Conservation (phyloP, 2,888 invertebrate genomes). For the Athalia rosae region DNA sequence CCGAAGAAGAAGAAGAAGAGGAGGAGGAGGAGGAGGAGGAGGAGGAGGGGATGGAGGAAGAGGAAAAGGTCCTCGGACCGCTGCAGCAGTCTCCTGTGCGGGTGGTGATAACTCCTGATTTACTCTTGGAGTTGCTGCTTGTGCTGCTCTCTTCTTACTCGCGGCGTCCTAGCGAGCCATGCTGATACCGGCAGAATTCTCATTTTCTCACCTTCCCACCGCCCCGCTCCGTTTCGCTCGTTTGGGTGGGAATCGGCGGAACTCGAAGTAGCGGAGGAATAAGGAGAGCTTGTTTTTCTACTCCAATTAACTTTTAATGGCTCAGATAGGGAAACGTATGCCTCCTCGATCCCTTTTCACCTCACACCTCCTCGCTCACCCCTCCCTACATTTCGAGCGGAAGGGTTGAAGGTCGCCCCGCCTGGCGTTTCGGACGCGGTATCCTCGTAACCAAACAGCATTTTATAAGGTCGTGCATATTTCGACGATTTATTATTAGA, state of each 20-base stretch:
- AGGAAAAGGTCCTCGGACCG: not conserved
- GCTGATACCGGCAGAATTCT: slow-evolving; percentile 51
- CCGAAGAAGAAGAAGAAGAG: slow-evolving; percentile 3
- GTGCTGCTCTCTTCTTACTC: slow-evolving; percentile 49
- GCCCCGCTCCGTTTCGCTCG: not conserved
- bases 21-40: too few relatives aligned
- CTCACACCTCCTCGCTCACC: slow-evolving; percentile 32
- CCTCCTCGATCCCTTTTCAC: slow-evolving; percentile 50
- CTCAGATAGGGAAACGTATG: slow-evolving; percentile 68
- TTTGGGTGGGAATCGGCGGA: not conserved
- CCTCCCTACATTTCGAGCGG: not conserved
- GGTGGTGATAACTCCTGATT: slow-evolving; percentile 66
- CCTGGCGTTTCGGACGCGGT: too few relatives aligned
- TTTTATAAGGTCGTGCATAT: too few relatives aligned
- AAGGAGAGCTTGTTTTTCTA: slow-evolving; percentile 59
- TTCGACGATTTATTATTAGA: slow-evolving; percentile 16
- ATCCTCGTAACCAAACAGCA: too few relatives aligned
- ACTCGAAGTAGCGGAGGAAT: slow-evolving; percentile 11
- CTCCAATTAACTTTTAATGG: slow-evolving; percentile 69
- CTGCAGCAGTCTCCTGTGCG: not conserved
- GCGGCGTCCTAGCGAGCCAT: slow-evolving; percentile 10
- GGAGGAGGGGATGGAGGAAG: too few relatives aligned
- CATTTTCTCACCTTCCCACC: slow-evolving; percentile 56
- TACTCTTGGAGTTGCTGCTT: slow-evolving; percentile 51
- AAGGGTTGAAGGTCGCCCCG: too few relatives aligned